A percentile compares a stretch with the other conserved stretches of the same genome.
These are phyloP conservation scores for Danio jaintianensis DNA, from an alignment of 2,797 vertebrate genomes.

Conservation along the genomic window DNA sequence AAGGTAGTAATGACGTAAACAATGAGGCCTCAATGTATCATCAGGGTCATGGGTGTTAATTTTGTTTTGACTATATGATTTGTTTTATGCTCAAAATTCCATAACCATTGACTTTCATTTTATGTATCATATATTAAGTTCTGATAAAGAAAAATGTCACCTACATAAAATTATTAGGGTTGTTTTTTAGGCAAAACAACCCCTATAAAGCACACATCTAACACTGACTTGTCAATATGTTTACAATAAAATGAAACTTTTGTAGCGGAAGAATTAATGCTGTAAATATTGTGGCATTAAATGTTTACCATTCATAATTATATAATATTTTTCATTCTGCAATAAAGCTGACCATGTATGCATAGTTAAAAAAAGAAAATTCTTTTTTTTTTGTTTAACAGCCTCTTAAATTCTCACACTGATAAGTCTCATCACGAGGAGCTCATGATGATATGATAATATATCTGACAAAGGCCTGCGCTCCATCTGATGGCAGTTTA, in stretches of 20 bases:
- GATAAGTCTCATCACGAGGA: neutral
- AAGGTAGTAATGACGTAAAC: too few species aligned
- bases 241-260: neutral
- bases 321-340: neutral
- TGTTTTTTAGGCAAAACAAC: too few species aligned
- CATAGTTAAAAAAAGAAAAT: neutral
- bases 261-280: neutral
- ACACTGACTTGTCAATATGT: neutral
- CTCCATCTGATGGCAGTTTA: constrained; percentile 24
- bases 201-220: too few species aligned
- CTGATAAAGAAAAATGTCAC: too few species aligned
- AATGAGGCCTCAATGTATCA: too few species aligned
- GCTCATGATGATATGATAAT: neutral
- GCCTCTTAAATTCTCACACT: neutral
- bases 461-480: neutral
- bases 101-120: too few species aligned
- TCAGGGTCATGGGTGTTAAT: too few species aligned
- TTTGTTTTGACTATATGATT: too few species aligned
- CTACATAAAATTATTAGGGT: too few species aligned
- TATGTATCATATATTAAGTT: too few species aligned
- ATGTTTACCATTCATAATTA: neutral
- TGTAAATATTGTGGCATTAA: neutral
- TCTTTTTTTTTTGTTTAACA: neutral
- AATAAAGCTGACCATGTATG: neutral
- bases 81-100: too few species aligned